phyloP scores from a whole-genome alignment of 1,140 invertebrate genomes.

The Archegozetes longisetosus region DNA sequence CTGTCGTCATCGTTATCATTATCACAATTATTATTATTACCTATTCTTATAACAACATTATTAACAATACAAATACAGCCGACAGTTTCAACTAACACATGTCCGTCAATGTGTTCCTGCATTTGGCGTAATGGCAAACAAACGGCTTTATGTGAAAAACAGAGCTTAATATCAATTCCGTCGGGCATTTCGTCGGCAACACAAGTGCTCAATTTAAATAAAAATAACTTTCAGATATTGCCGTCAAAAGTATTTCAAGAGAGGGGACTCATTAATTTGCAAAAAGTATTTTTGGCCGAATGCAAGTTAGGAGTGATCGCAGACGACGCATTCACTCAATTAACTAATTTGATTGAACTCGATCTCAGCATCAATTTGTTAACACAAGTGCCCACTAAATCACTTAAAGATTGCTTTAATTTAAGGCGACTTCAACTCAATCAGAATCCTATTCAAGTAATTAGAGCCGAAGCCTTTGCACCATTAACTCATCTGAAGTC shows the following conservation, averaged over 20 bases:
- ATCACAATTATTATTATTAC: too few relatives aligned
- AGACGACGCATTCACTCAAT: slow-evolving; percentile 29
- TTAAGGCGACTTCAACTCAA: slow-evolving; percentile 51
- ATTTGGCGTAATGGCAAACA: slow-evolving; percentile 84
- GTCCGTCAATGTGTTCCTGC: slow-evolving; percentile 44
- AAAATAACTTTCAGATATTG: slow-evolving; percentile 65
- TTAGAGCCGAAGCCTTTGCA: slow-evolving; percentile 49
- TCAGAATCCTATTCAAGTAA: slow-evolving; percentile 49
- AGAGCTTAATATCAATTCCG: slow-evolving; percentile 60
- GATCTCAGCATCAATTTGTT: slow-evolving; percentile 56
- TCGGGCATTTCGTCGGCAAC: slow-evolving; percentile 63
- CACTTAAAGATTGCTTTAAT: slow-evolving; percentile 48
- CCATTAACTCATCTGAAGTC: slow-evolving; percentile 41
- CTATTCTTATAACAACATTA: too few relatives aligned
- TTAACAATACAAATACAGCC: not conserved
- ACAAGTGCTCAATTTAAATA: slow-evolving; percentile 71
- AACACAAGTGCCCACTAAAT: slow-evolving; percentile 46
- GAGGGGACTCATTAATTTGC: slow-evolving; percentile 64
- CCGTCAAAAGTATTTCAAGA: slow-evolving; percentile 59
- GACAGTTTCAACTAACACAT: not conserved
- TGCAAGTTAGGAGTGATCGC: slow-evolving; percentile 72
- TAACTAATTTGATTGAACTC: slow-evolving; percentile 43
- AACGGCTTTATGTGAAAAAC: slow-evolving; percentile 67
- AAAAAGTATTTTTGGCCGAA: slow-evolving; percentile 60
- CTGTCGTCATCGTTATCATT: too few relatives aligned